A percentile compares a stretch with the other conserved stretches of the same genome.
phyloP scores from a whole-genome alignment of 1,140 invertebrate genomes.

The Coelopa frigida region DNA sequence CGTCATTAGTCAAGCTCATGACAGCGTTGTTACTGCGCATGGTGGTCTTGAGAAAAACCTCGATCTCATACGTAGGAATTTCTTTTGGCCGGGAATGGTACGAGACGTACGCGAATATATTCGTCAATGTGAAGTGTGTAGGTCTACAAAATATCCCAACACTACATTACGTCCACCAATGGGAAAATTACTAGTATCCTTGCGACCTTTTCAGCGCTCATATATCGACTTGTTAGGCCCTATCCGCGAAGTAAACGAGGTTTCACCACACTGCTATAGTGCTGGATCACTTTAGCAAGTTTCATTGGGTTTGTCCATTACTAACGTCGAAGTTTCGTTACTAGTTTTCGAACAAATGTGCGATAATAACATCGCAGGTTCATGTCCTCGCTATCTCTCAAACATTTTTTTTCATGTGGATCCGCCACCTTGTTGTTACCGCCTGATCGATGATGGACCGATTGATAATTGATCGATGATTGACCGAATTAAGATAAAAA shows the following conservation, averaged over 20 bases:
- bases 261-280: no score
- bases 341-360: no score
- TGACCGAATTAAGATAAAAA: no score
- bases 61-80: neutral
- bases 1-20: neutral
- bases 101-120: slow-evolving; percentile 1
- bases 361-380: no score
- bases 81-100: neutral
- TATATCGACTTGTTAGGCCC: slow-evolving; percentile 10
- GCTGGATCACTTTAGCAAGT: no score
- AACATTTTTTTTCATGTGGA: no score
- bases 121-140: neutral
- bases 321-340: no score
- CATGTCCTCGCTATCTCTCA: no score
- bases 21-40: neutral
- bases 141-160: slow-evolving; percentile 1
- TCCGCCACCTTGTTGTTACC: no score
- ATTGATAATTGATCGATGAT: no score
- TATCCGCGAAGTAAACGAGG: slow-evolving; percentile 7
- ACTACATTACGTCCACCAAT: neutral
- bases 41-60: slow-evolving; percentile 1
- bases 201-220: neutral
- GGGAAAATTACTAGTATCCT: neutral
- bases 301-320: no score
- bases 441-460: no score